Conservation (phyloP, 2,797 vertebrate genomes). For the Sebastes iracundus region DNA sequence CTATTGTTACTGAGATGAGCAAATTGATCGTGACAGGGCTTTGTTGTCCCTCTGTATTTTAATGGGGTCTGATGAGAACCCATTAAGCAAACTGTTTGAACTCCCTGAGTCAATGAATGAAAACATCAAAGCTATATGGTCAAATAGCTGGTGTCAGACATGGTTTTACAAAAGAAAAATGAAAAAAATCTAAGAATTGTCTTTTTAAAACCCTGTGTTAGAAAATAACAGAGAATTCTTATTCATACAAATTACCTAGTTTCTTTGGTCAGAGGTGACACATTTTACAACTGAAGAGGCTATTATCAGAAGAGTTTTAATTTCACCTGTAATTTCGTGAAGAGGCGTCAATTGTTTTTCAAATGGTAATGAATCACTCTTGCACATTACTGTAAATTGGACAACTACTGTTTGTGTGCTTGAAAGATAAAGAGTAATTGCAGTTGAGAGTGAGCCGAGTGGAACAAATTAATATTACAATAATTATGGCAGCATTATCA, state of each 20-base stretch:
- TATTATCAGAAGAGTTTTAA: no score
- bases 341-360: not conserved
- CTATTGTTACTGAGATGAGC: not conserved
- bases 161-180: not conserved
- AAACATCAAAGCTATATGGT: not conserved
- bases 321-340: no score
- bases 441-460: no score
- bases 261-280: no score
- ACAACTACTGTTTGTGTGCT: not conserved
- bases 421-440: not conserved
- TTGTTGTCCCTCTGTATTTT: constrained; percentile 22
- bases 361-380: not conserved
- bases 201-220: not conserved
- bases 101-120: not conserved
- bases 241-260: no score
- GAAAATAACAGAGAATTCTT: no score
- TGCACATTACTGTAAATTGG: no score
- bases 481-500: not conserved
- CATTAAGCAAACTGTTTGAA: constrained; percentile 24
- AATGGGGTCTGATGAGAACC: constrained; percentile 24
- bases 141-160: not conserved
- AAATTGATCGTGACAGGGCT: constrained; percentile 25
- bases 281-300: no score
- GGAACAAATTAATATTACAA: not conserved
- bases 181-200: no score